These are phyloP conservation scores for Mythimna impura DNA, from an alignment of 2,888 invertebrate species.

Conservation along the genomic window DNA sequence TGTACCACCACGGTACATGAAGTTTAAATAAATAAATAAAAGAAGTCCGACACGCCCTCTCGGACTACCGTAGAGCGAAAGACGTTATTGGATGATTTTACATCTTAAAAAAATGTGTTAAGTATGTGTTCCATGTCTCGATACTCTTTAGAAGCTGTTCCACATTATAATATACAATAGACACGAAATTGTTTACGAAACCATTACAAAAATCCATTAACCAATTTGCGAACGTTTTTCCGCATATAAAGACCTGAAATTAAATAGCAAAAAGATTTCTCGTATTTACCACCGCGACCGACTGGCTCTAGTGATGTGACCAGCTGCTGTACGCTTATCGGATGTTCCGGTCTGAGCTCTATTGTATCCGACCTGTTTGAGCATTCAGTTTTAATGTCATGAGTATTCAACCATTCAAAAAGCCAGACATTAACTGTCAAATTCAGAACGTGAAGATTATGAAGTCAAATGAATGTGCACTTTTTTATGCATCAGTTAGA, in stretches of 20 bases:
- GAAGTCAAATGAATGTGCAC: neutral
- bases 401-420: too few species aligned
- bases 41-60: too few species aligned
- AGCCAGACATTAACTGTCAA: neutral
- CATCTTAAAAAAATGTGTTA: too few species aligned
- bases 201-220: slow-evolving; percentile 62
- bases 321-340: slow-evolving; percentile 32
- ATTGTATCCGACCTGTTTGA: slow-evolving; percentile 22
- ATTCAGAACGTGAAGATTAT: neutral
- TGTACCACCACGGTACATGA: too few species aligned
- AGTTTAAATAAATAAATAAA: too few species aligned
- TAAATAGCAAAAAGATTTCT: slow-evolving; percentile 68
- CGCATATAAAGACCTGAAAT: slow-evolving; percentile 64
- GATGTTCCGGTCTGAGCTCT: slow-evolving; percentile 32
- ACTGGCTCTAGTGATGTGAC: slow-evolving; percentile 39
- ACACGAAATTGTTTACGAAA: slow-evolving; percentile 27
- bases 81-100: too few species aligned
- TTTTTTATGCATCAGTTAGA: too few species aligned
- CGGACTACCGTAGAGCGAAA: too few species aligned
- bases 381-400: slow-evolving; percentile 27
- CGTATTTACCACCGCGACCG: slow-evolving; percentile 66
- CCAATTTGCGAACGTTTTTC: slow-evolving; percentile 57
- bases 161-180: too few species aligned
- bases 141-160: too few species aligned
- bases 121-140: too few species aligned